Conservation (phyloP, 1,140 invertebrate genomes). For the Vanessa tameamea region DNA sequence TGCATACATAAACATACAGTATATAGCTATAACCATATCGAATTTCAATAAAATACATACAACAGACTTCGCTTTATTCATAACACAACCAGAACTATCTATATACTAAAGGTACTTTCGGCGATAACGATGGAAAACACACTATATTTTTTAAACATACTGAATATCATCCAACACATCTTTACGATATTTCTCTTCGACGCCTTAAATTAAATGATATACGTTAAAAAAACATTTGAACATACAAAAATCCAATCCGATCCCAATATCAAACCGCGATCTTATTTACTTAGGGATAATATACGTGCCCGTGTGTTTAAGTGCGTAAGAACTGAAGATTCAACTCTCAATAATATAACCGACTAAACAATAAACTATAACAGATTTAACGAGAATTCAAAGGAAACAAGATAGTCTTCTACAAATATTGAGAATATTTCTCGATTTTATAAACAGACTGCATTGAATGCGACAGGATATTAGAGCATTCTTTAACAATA, state of each 20-base stretch:
- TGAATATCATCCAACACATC: too few species aligned
- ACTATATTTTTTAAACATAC: too few species aligned
- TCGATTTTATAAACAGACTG: conserved; percentile 31
- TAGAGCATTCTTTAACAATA: conserved; percentile 21
- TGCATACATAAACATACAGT: neutral
- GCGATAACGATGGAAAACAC: too few species aligned
- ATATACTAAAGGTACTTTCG: too few species aligned
- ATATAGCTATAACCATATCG: neutral
- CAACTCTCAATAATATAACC: conserved; percentile 8
- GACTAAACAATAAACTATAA: conserved; percentile 35
- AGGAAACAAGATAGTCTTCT: conserved; percentile 29
- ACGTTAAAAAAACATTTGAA: too few species aligned
- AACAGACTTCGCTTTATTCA: neutral
- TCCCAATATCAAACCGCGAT: too few species aligned
- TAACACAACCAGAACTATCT: too few species aligned
- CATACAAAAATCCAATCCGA: too few species aligned
- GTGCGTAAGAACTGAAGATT: neutral
- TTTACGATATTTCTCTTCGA: too few species aligned
- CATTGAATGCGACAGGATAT: conserved; percentile 21
- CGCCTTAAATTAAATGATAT: too few species aligned
- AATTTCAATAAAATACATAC: neutral
- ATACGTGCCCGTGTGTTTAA: too few species aligned
- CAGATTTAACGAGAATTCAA: conserved; percentile 23
- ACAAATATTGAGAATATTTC: conserved; percentile 24
- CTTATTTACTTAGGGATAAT: too few species aligned